phyloP scores from a whole-genome alignment of 2,113 vertebrate genomes.

The Sus scrofa region DNA sequence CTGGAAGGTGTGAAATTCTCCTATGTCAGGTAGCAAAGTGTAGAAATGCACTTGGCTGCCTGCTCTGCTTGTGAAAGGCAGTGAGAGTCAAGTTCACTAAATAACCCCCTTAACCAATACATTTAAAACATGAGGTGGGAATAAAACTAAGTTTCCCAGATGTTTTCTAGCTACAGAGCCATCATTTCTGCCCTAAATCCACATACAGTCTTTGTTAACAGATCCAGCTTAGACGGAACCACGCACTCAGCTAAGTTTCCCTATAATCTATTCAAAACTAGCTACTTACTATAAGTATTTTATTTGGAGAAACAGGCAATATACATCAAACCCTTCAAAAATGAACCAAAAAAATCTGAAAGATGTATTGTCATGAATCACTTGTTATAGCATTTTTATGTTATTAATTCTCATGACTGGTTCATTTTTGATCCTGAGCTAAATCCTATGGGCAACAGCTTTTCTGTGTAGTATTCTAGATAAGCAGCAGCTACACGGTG shows the following conservation, averaged over 20 bases:
- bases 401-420: slow-evolving; percentile 41
- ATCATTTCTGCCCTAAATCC: background rate
- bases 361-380: background rate
- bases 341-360: slow-evolving; percentile 9
- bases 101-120: background rate
- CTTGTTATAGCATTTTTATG: background rate
- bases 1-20: background rate
- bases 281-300: background rate
- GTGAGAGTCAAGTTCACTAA: background rate
- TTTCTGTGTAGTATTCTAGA: slow-evolving; percentile 61
- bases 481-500: background rate
- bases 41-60: background rate
- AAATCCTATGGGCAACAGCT: background rate
- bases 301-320: slow-evolving; percentile 14
- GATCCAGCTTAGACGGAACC: background rate
- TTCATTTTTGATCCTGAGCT: slow-evolving; percentile 67
- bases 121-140: background rate
- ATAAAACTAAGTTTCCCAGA: slow-evolving; percentile 3
- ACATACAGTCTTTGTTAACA: background rate
- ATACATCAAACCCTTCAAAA: slow-evolving; percentile 10
- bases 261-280: background rate
- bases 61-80: background rate
- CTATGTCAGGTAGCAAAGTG: background rate
- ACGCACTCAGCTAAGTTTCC: background rate
- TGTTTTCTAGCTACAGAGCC: background rate